Base-by-base conservation (phyloP, 2,113 vertebrate species). In the Microcebus murinus region DNA sequence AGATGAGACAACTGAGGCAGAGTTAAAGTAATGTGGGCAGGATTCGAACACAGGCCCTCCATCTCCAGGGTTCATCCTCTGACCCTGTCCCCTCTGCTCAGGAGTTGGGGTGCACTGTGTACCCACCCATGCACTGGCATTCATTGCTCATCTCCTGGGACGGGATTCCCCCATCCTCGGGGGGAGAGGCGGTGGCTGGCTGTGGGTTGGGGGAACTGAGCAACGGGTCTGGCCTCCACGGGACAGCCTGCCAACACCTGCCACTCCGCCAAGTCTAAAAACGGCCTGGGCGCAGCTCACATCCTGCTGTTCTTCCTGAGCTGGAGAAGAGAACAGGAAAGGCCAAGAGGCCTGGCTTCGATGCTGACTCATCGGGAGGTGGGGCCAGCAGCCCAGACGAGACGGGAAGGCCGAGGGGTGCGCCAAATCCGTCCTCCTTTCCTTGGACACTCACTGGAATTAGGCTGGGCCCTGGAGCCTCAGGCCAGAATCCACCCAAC, bases 271-370 rank as follows among this genome's bases (percentile, higher is more conserved):
- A 91, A 84, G 96, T 92, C 73, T 87, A 25, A 17, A 73, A 59
- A 55, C 0, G 3, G 93, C 68, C 86, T 20, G 36, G 95, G 94
- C 1, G 31, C 45, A 39, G 89, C 68, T 93, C 73, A 79, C 57
- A 92, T 84, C 94, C 96, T 91, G 96, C 87, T 63, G 14, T 34
- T 73, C 79, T 94, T 95, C 95, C 50, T 14, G 97, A 93, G 81
- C 74, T 15, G 3, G 1, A 65, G 36, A 27, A 63, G 63, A 42
- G 76, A 55, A 52, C 90, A 81, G 96, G 95, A 61, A 95, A 93
- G 84, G 36, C 29, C 39, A 3, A 50, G 83, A 76, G 80, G 84
- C 18, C 87, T 67, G 87, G 48, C 57, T 52, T 68, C 1, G 0
- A 52, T 2, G 23, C 67, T 93, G 95, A 91, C 34, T 96, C 84